A percentile compares a stretch with the other conserved stretches of the same genome.
Evolutionary conservation across 2,797 vertebrate genomes (phyloP).

Genomic region (Oryzias sinensis): DNA sequence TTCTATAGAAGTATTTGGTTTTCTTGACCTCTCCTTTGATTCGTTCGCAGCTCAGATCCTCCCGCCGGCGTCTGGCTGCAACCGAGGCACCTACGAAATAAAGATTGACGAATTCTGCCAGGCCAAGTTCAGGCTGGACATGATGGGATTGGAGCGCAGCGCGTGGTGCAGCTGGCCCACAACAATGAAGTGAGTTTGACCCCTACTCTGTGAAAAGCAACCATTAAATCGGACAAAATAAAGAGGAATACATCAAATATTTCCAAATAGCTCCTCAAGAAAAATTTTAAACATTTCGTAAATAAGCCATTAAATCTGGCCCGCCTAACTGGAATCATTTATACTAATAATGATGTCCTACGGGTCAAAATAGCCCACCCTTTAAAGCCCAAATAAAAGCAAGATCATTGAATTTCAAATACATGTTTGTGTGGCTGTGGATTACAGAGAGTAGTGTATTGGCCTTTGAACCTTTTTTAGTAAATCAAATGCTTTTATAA

Average conservation of each 20-base stretch:
- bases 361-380: too few species aligned
- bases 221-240: not conserved
- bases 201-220: too few species aligned
- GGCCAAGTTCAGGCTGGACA: slow-evolving; percentile 75
- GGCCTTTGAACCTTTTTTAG: too few species aligned
- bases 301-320: too few species aligned
- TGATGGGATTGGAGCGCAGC: slow-evolving; percentile 74
- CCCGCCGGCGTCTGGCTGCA: slow-evolving; percentile 72
- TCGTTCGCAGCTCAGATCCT: slow-evolving; percentile 68
- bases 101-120: slow-evolving; percentile 80
- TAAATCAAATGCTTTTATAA: too few species aligned
- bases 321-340: too few species aligned
- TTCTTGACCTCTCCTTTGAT: slow-evolving; percentile 27
- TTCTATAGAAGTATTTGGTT: not conserved
- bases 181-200: slow-evolving; percentile 81
- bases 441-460: too few species aligned
- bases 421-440: too few species aligned
- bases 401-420: too few species aligned
- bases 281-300: too few species aligned
- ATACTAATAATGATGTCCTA: too few species aligned
- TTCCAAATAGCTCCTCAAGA: not conserved
- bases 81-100: slow-evolving; percentile 54
- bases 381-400: too few species aligned
- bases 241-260: not conserved
- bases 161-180: slow-evolving; percentile 89